Percentiles rank a stretch among this genome's conserved stretches.
Evolutionary conservation across 1,140 invertebrate genomes (phyloP).

Genomic region (Halictus rubicundus): DNA sequence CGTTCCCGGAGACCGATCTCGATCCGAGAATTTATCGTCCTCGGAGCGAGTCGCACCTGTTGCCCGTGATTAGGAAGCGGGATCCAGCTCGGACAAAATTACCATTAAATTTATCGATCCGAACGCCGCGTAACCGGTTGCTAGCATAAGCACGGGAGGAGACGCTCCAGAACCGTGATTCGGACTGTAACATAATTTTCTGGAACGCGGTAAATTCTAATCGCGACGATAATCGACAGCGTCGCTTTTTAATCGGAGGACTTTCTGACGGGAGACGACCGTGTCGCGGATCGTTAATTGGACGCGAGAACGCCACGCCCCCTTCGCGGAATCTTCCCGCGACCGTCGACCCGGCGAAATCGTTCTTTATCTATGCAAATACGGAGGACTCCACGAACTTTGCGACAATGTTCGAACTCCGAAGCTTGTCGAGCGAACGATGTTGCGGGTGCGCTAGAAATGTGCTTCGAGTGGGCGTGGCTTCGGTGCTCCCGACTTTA

Average conservation of each 20-base stretch:
- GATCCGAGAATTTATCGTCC: slow-evolving; percentile 5
- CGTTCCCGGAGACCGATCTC: no score
- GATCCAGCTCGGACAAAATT: slow-evolving; percentile 38
- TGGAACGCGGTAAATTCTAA: not conserved
- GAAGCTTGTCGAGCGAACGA: not conserved
- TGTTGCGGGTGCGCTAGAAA: no score
- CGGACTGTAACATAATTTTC: not conserved
- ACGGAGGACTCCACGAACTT: not conserved
- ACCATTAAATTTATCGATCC: slow-evolving; percentile 56
- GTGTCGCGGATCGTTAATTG: not conserved
- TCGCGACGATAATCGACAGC: not conserved
- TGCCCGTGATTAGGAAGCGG: slow-evolving; percentile 37
- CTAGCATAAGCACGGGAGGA: not conserved
- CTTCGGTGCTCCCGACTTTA: no score
- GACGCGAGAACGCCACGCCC: not conserved
- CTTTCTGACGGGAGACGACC: not conserved
- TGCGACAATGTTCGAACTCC: not conserved
- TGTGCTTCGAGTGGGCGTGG: no score
- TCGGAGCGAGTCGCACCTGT: slow-evolving; percentile 29
- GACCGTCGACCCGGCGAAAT: not conserved
- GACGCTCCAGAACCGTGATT: no score
- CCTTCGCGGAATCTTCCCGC: not conserved
- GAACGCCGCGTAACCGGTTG: slow-evolving; percentile 50
- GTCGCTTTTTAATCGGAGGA: no score
- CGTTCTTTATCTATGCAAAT: not conserved